These are phyloP conservation scores for Leptarthrus brevirostris DNA, from an alignment of 2,888 invertebrate species.

Conservation along the genomic window DNA sequence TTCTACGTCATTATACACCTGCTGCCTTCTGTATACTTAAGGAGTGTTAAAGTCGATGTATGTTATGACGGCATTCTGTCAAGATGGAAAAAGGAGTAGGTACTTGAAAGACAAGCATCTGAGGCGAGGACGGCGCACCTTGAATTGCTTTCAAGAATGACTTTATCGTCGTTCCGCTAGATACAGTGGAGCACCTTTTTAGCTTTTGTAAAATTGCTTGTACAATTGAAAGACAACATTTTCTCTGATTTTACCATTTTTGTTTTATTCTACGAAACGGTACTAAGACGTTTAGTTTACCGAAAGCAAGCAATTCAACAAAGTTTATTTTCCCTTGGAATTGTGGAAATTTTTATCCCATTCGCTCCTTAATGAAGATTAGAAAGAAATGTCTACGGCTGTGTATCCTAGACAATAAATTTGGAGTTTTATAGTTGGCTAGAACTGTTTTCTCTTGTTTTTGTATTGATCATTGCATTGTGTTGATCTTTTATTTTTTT, in stretches of 20 bases:
- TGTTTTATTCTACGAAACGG: background rate
- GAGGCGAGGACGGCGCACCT: background rate
- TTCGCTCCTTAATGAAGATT: too few relatives aligned
- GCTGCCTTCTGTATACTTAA: background rate
- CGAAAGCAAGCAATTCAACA: background rate
- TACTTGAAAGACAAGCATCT: constrained; percentile 1
- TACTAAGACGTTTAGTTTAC: background rate
- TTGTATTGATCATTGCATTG: too few relatives aligned
- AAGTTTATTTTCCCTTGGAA: too few relatives aligned
- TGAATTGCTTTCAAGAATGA: constrained; percentile 25
- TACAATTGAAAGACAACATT: background rate
- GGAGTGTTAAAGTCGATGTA: constrained; percentile 4
- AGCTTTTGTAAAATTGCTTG: constrained; percentile 4
- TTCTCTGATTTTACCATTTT: background rate
- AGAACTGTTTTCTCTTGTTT: too few relatives aligned
- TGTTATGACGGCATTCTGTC: constrained; percentile 8
- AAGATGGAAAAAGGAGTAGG: background rate
- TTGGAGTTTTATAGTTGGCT: too few relatives aligned
- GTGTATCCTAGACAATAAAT: too few relatives aligned
- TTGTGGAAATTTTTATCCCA: too few relatives aligned
- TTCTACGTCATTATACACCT: constrained; percentile 18
- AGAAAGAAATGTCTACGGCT: too few relatives aligned
- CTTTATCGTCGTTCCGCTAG: constrained; percentile 7
- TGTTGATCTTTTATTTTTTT: too few relatives aligned
- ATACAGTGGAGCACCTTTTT: constrained; percentile 7